Conservation (phyloP, 2,797 vertebrate species). For the Aselliscus stoliczkanus region DNA sequence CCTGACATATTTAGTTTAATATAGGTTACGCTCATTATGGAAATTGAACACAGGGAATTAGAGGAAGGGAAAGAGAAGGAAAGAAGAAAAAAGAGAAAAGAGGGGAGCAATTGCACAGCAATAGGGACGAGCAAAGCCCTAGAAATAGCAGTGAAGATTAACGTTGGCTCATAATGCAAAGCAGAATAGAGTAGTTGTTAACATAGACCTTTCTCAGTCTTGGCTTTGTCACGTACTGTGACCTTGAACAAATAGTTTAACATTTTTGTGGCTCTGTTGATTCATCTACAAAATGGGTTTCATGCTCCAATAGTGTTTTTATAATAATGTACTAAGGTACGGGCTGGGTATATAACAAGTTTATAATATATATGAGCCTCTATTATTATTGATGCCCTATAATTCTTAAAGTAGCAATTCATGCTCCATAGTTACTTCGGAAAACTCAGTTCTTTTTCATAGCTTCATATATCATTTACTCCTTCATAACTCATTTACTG, state of each 20-base stretch:
- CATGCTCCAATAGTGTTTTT: neutral
- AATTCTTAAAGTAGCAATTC: neutral
- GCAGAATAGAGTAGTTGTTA: neutral
- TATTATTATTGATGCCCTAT: neutral
- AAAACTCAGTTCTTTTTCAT: neutral
- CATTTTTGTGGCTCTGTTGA: neutral
- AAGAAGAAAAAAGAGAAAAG: neutral
- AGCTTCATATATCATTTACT: neutral
- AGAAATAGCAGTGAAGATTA: neutral
- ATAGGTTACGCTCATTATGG: neutral
- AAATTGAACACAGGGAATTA: neutral
- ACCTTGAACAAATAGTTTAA: neutral
- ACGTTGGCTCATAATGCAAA: neutral
- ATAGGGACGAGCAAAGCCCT: neutral
- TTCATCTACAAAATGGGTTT: slow-evolving; percentile 30
- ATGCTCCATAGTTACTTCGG: neutral
- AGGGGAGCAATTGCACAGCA: neutral
- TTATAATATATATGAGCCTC: neutral
- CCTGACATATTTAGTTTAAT: neutral
- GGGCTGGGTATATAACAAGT: neutral
- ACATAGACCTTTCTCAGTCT: neutral
- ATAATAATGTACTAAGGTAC: neutral
- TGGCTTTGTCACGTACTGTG: neutral
- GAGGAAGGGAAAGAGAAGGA: neutral
- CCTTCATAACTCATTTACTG: neutral